Conservation (phyloP, 2,888 invertebrate genomes). For the Epirrhoe alternata region DNA sequence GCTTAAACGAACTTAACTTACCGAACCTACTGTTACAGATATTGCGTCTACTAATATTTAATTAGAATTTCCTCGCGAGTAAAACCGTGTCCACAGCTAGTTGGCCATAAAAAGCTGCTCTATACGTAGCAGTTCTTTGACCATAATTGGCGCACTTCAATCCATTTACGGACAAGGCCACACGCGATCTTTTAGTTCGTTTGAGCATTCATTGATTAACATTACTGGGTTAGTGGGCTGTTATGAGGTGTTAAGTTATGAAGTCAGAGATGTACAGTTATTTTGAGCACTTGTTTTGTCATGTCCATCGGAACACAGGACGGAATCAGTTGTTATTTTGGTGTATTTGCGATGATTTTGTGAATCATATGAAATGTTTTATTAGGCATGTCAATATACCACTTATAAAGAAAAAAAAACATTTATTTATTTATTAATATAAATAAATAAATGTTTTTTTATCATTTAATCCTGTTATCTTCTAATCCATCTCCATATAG, state of each 20-base stretch:
- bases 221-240: conserved; percentile 23
- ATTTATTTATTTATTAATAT: too few species aligned
- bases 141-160: conserved; percentile 26
- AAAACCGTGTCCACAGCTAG: not conserved
- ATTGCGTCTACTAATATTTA: not conserved
- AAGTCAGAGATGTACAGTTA: conserved; percentile 20
- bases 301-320: too few species aligned
- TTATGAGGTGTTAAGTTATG: conserved; percentile 15
- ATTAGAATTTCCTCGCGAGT: not conserved
- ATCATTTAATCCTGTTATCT: too few species aligned
- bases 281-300: conserved; percentile 16
- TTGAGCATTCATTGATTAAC: conserved; percentile 21
- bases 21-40: too few species aligned
- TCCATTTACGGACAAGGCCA: conserved; percentile 29
- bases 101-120: conserved; percentile 21
- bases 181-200: conserved; percentile 28
- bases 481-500: too few species aligned
- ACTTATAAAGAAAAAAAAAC: too few species aligned
- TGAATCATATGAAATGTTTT: too few species aligned
- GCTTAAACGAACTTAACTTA: too few species aligned
- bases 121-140: conserved; percentile 13
- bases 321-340: too few species aligned
- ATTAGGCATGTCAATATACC: too few species aligned
- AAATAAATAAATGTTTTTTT: too few species aligned
- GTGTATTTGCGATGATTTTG: too few species aligned